phyloP scores from a whole-genome alignment of 2,888 invertebrate species.

The Alsophila aescularia region DNA sequence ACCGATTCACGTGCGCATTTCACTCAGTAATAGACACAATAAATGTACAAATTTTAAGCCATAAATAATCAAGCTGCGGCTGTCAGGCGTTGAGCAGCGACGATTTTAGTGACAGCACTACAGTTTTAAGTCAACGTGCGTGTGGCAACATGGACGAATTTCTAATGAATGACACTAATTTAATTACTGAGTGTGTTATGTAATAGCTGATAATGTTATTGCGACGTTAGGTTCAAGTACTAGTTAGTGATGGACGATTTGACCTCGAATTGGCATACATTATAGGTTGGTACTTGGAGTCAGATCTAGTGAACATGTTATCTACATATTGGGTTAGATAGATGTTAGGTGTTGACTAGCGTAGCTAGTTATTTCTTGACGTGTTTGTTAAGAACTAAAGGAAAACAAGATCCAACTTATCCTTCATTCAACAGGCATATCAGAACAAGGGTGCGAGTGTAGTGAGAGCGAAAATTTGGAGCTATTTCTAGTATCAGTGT shows the following conservation, averaged over 20 bases:
- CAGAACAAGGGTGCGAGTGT: no score
- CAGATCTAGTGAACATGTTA: background rate
- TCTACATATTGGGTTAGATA: no score
- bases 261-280: background rate
- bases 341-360: no score
- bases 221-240: constrained; percentile 42
- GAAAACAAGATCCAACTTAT: no score
- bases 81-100: background rate
- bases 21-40: background rate
- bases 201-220: constrained; percentile 46
- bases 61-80: background rate
- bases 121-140: constrained; percentile 29
- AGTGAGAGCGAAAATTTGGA: no score
- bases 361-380: no score
- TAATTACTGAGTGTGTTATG: constrained; percentile 46
- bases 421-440: no score
- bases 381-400: no score
- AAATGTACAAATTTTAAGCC: background rate
- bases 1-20: background rate
- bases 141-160: constrained; percentile 36
- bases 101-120: background rate
- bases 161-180: constrained; percentile 56
- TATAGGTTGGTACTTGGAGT: no score
- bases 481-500: no score
- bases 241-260: constrained; percentile 10